Evolutionary conservation across 2,888 invertebrate genomes (phyloP), one percentile per base, ranked within the genome.

Genomic region (Cheilosia vulpina): DNA sequence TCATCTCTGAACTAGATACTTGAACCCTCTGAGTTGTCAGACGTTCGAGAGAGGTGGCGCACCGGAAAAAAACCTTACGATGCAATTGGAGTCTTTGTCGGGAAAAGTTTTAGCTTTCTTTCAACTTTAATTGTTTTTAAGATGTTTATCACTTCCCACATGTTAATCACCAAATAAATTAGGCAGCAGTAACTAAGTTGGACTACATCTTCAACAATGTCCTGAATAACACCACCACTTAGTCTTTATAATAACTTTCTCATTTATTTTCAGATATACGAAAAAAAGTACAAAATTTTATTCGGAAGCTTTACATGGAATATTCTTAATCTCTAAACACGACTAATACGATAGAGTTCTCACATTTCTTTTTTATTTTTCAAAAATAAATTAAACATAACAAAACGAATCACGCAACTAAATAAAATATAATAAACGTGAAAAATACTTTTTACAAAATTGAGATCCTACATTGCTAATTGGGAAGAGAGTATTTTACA

Each of bases 401-500:
- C 65, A 72, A 76, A 77, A 66, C 31, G 6, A 7, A 38, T 21
- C 41, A 50, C 21, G 62, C 38, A 62, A 72, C 60, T 57, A 63
- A 73, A 69, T 19, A 53, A 27, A 72, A 55, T 19, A 6, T 31
- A 17, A 17, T 53, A 31, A 57, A 65, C 13, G 21, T 43, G 53
- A 81, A 85, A 75, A 85, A 57, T 2, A 57, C 76, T 85, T 84
- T 84, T 80, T 85, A 85, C 85, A 84, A 80, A 52, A 80, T 76
- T 84, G 84, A 75, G 75, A 84, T 79, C 75, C 65, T 79, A 79
- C 38, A 63, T 27, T 45, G 34, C 69, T 50, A 52, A 52, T 58
- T 57, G 21, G 15, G 65, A 58, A 63, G 43, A 50, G 69, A 78
- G 31, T 75, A 71, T 76, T 75, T 69, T 69, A 76, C 75, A 81